Conservation (phyloP, 2,888 invertebrate genomes). For the Halictus ligatus region DNA sequence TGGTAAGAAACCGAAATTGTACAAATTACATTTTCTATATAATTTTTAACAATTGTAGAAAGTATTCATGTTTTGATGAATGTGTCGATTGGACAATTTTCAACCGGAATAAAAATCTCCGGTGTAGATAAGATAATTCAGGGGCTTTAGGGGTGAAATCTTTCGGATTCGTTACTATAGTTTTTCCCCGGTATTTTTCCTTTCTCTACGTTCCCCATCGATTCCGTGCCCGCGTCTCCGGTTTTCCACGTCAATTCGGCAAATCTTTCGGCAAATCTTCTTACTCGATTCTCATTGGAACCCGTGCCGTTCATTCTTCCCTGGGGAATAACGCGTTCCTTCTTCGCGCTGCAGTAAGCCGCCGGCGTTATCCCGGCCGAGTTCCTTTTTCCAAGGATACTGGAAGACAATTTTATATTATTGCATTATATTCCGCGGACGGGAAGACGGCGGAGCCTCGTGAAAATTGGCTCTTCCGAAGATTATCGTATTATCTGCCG, state of each 20-base stretch:
- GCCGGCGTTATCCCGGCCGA: conserved; percentile 60
- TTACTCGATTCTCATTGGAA: conserved; percentile 66
- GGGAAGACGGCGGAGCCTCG: conserved; percentile 14
- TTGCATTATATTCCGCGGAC: conserved; percentile 62
- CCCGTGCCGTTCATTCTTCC: conserved; percentile 61
- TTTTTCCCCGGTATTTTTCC: background rate
- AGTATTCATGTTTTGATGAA: background rate
- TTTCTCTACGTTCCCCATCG: background rate
- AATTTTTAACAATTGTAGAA: background rate
- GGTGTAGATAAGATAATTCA: background rate
- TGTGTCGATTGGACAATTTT: too few relatives aligned
- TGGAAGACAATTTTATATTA: conserved; percentile 69
- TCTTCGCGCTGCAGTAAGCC: conserved; percentile 63
- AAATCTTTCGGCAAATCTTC: conserved; percentile 65
- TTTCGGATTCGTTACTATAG: background rate
- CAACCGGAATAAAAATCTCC: background rate
- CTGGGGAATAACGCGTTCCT: conserved; percentile 61
- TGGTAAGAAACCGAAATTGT: background rate
- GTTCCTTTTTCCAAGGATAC: conserved; percentile 59
- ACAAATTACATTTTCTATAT: background rate
- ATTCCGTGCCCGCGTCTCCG: background rate
- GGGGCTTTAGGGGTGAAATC: background rate
- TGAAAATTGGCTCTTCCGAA: conserved; percentile 65
- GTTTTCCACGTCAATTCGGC: conserved; percentile 51
- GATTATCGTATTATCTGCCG: conserved; percentile 66